Conservation (phyloP, 2,113 vertebrate species). For the Epinephelus moara region DNA sequence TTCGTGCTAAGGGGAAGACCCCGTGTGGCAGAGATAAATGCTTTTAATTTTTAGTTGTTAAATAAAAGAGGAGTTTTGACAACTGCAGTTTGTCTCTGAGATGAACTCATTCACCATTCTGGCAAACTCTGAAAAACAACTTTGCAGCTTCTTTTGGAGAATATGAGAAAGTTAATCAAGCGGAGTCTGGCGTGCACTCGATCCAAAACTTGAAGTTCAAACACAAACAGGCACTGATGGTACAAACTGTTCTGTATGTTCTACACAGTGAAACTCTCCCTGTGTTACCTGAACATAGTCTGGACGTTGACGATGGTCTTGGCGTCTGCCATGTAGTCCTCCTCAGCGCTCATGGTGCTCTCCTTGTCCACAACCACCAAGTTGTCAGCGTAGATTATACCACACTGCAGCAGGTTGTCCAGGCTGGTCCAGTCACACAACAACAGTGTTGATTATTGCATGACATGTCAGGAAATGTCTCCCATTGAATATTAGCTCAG, state of each 20-base stretch:
- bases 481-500: too few species aligned
- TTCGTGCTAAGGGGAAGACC: not conserved
- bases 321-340: slow-evolving; percentile 99
- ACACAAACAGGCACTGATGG: not conserved
- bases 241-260: not conserved
- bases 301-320: slow-evolving; percentile 99
- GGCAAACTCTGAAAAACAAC: not conserved
- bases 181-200: not conserved
- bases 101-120: slow-evolving; percentile 8
- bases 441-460: not conserved
- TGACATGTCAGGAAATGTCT: not conserved
- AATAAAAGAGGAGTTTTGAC: slow-evolving; percentile 24
- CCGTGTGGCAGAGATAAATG: slow-evolving; percentile 27
- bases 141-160: not conserved
- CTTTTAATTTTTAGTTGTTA: slow-evolving; percentile 44
- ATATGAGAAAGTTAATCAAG: not conserved
- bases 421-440: slow-evolving; percentile 83
- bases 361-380: slow-evolving; percentile 99
- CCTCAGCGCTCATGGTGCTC: slow-evolving; percentile 98
- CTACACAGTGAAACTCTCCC: not conserved
- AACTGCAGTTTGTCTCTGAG: slow-evolving; percentile 12
- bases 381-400: slow-evolving; percentile 97
- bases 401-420: slow-evolving; percentile 96
- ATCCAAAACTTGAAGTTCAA: not conserved
- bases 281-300: slow-evolving; percentile 93